Base-by-base conservation (phyloP, 1,140 invertebrate species). In the Dufourea novaeangliae region DNA sequence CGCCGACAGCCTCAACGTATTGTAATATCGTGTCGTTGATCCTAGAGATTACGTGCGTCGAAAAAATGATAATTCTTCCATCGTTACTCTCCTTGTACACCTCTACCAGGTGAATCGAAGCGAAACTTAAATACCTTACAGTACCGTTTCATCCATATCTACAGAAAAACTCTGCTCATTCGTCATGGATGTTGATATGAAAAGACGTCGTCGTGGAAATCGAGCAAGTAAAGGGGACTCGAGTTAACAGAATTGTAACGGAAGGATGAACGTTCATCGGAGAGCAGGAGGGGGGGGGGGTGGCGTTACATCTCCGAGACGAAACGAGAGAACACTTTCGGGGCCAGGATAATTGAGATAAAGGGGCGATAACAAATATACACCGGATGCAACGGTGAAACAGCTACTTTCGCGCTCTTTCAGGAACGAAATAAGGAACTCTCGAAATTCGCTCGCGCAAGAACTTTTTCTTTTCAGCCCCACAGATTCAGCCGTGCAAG, bases 361-460 rank as follows among this genome's bases (percentile, higher is more conserved):
- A 74, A 72, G 44, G 54, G 67, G 50, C 57, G 82, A 80, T 80
- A 84, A 84, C 77, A 77, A 69, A 75, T 80, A n/a, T n/a, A n/a
- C n/a, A 68, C 64, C 41, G 67, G 50, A 79, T 32, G 37, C 29
- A 56, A 52, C n/a, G 67, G 62, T 39, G 66, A 68, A 79, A 57
- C 71, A 67, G 56, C 78, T 68, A 79, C 72, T 78, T 73, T 68
- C 78, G 46, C 72, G 78, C 70, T 68, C 69, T 85, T 84, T 84
- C 83, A 84, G 50, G 34, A 12, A 63, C 82, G 72, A 80, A 80
- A 76, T 64, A 84, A 85, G 82, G 62, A 66, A 67, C 66, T 74
- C 72, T 80, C 78, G 69, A 84, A 84, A 84, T 85, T 85, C 72
- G 69, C 54, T 74, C 78, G 52, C 62, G 78, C 82, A 84, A 84